Percentiles rank a stretch among this genome's conserved stretches.
Conservation (phyloP, 1,140 invertebrate genomes). For the Anoplolepis gracilipes region DNA sequence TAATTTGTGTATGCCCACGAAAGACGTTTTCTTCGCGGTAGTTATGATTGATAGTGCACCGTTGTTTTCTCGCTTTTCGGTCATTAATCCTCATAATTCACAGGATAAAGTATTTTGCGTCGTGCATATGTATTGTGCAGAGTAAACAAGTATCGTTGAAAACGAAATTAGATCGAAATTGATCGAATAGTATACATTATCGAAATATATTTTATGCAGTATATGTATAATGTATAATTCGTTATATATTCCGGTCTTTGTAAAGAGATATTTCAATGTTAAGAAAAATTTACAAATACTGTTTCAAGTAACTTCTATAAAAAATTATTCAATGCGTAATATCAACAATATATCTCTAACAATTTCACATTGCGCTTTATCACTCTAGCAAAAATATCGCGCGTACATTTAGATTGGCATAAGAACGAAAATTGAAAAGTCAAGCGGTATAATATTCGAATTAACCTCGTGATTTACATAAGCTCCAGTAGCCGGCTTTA, state of each 20-base stretch:
- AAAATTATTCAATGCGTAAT: neutral
- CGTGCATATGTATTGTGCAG: slow-evolving; percentile 52
- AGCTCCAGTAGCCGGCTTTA: neutral
- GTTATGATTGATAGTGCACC: slow-evolving; percentile 68
- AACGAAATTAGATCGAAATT: slow-evolving; percentile 27
- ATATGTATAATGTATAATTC: neutral
- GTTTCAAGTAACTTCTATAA: neutral
- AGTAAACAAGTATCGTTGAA: slow-evolving; percentile 52
- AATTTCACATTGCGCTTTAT: neutral
- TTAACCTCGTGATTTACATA: slow-evolving; percentile 43
- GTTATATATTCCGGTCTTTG: neutral
- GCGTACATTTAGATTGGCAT: neutral
- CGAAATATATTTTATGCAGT: slow-evolving; percentile 26
- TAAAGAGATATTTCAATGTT: neutral
- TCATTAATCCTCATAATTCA: slow-evolving; percentile 73
- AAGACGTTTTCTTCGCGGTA: slow-evolving; percentile 68
- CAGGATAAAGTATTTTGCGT: slow-evolving; percentile 59
- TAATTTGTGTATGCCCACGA: slow-evolving; percentile 62
- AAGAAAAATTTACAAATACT: neutral
- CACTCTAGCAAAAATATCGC: neutral
- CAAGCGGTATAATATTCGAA: slow-evolving; percentile 55
- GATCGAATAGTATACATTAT: neutral
- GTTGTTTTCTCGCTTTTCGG: slow-evolving; percentile 68
- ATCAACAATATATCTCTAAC: neutral
- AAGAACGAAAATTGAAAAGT: slow-evolving; percentile 61